phyloP scores from a whole-genome alignment of 2,797 vertebrate species.

The Falco concolor region DNA sequence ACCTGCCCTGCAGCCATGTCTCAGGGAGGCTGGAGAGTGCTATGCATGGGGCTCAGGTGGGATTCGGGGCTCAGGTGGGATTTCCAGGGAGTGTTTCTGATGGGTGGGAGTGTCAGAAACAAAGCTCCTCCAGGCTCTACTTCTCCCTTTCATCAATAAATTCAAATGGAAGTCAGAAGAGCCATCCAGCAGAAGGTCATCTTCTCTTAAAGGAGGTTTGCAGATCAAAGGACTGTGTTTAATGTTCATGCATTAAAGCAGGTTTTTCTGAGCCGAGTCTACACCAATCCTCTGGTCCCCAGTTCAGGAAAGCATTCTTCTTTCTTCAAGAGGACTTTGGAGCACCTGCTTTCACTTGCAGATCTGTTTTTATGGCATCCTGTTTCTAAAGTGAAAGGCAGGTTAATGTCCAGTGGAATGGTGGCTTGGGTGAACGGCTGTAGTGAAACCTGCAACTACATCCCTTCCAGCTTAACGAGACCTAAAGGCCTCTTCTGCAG shows the following conservation, averaged over 20 bases:
- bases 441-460: neutral
- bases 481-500: neutral
- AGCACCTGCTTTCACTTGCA: neutral
- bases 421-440: neutral
- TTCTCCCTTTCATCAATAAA: neutral
- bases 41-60: neutral
- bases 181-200: neutral
- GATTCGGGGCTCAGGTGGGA: neutral
- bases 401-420: neutral
- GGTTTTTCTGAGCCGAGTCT: neutral
- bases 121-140: neutral
- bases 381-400: neutral
- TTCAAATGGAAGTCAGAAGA: neutral
- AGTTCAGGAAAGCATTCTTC: neutral
- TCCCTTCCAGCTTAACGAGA: neutral
- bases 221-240: neutral
- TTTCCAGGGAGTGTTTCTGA: neutral
- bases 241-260: neutral
- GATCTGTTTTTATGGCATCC: neutral
- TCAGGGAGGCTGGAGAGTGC: too few species aligned
- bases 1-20: accelerated
- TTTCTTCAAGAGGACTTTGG: neutral
- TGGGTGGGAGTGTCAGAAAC: neutral
- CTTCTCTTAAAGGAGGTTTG: neutral
- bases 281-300: neutral